A percentile compares a stretch with the other conserved stretches of the same genome.
phyloP scores from a whole-genome alignment of 1,140 invertebrate species.

The Drosophila bifasciata region DNA sequence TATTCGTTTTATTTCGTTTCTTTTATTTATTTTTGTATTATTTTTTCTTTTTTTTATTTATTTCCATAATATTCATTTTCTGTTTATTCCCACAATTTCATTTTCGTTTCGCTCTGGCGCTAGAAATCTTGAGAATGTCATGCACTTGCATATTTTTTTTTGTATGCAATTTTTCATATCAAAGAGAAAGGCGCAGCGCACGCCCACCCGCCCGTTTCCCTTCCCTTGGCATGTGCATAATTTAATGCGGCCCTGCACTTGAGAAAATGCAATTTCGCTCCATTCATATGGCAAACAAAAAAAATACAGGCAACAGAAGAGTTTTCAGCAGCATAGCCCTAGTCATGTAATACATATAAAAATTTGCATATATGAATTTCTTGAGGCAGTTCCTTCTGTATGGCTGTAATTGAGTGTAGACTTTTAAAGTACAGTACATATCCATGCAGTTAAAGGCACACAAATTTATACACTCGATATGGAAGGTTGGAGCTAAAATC shows the following conservation, averaged over 20 bases:
- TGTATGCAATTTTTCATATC: slow-evolving; percentile 34
- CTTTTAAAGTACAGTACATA: slow-evolving; percentile 38
- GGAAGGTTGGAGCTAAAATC: slow-evolving; percentile 33
- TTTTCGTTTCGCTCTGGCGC: slow-evolving; percentile 20
- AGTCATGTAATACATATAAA: slow-evolving; percentile 17
- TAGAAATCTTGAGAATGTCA: slow-evolving; percentile 48
- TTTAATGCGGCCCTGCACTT: slow-evolving; percentile 61
- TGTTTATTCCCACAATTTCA: slow-evolving; percentile 13
- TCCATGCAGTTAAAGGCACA: slow-evolving; percentile 9
- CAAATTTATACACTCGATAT: slow-evolving; percentile 20
- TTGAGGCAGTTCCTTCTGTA: slow-evolving; percentile 26
- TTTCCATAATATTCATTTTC: too few relatives aligned
- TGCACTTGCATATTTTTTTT: slow-evolving; percentile 30
- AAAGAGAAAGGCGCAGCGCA: slow-evolving; percentile 25
- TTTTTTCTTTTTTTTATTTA: slow-evolving; percentile 24
- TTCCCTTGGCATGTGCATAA: slow-evolving; percentile 47
- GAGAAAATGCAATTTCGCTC: slow-evolving; percentile 52
- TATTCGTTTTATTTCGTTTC: too few relatives aligned
- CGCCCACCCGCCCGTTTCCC: background rate
- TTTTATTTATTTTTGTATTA: too few relatives aligned
- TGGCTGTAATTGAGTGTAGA: slow-evolving; percentile 37
- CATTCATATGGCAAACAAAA: slow-evolving; percentile 50
- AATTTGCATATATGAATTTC: slow-evolving; percentile 42
- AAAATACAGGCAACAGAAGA: slow-evolving; percentile 35
- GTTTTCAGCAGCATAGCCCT: slow-evolving; percentile 18